These are phyloP conservation scores for Cranoglanis bouderius DNA, from an alignment of 2,113 vertebrate genomes.

Conservation along the genomic window DNA sequence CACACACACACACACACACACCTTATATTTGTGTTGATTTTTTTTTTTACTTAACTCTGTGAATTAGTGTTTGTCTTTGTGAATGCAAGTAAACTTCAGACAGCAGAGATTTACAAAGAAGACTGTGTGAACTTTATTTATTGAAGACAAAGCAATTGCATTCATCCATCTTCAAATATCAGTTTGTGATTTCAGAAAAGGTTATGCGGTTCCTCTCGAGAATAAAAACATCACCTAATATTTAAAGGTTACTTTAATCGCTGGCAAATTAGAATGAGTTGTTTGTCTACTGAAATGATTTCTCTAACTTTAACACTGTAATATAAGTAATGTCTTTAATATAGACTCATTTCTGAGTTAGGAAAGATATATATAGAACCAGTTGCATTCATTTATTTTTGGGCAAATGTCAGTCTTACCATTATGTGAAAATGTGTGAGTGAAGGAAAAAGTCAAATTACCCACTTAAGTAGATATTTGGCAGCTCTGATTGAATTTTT, in stretches of 20 bases:
- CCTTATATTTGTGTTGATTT: neutral
- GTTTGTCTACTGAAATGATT: constrained; percentile 38
- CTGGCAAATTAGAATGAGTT: constrained; percentile 38
- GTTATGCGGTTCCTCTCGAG: constrained; percentile 39
- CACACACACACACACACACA: neutral
- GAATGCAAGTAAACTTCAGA: constrained; percentile 7
- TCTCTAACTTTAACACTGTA: neutral
- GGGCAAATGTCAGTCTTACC: neutral
- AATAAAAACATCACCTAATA: constrained; percentile 39
- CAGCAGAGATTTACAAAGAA: constrained; percentile 43
- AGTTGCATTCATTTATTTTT: neutral
- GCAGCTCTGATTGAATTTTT: neutral
- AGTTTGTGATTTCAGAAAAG: constrained; percentile 51
- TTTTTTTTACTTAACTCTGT: neutral
- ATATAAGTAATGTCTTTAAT: neutral
- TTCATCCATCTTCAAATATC: constrained; percentile 55
- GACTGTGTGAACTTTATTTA: constrained; percentile 55
- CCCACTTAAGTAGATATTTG: neutral
- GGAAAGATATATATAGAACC: neutral
- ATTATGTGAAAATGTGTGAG: neutral
- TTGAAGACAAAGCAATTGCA: constrained; percentile 44
- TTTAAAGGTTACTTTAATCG: constrained; percentile 50
- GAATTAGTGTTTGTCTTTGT: constrained; percentile 22
- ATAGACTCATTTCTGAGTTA: neutral
- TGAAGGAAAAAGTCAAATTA: neutral